Evolutionary conservation across 2,888 invertebrate genomes (phyloP).

Genomic region (Cryptocephalus moraei): DNA sequence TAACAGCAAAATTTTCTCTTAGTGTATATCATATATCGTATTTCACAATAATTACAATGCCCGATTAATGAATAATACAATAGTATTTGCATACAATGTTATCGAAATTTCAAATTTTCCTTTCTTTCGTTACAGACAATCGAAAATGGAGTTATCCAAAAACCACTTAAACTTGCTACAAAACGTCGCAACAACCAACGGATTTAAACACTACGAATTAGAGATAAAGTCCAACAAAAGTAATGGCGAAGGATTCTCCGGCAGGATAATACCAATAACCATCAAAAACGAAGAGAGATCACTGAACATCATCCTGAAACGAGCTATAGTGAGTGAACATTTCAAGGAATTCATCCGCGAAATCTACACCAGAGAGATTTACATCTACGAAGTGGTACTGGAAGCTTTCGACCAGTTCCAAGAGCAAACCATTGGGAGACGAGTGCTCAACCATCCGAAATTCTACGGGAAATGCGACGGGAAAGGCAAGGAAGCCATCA

Average conservation of each 20-base stretch:
- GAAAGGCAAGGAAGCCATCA: constrained; percentile 13
- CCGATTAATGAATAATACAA: too few relatives aligned
- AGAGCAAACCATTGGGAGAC: not conserved
- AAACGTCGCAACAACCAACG: constrained; percentile 1
- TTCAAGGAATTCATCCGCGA: constrained; percentile 15
- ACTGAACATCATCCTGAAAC: constrained; percentile 23
- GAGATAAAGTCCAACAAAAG: not conserved
- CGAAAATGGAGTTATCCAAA: too few relatives aligned
- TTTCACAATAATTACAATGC: too few relatives aligned
- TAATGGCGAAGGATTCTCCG: not conserved
- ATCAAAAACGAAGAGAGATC: constrained; percentile 3
- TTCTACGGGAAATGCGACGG: constrained; percentile 6
- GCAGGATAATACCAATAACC: not conserved
- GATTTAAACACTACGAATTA: not conserved
- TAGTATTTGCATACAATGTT: too few relatives aligned
- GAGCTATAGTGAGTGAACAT: constrained; percentile 16
- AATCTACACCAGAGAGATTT: constrained; percentile 22
- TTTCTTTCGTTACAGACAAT: too few relatives aligned
- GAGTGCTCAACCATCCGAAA: constrained; percentile 2
- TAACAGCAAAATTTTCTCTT: too few relatives aligned
- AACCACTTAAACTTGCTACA: not conserved
- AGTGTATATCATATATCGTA: too few relatives aligned
- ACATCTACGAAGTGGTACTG: constrained; percentile 23
- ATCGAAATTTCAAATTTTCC: too few relatives aligned
- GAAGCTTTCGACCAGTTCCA: constrained; percentile 15